Base-by-base conservation (phyloP, 2,113 vertebrate species). In the Mixornis gularis region DNA sequence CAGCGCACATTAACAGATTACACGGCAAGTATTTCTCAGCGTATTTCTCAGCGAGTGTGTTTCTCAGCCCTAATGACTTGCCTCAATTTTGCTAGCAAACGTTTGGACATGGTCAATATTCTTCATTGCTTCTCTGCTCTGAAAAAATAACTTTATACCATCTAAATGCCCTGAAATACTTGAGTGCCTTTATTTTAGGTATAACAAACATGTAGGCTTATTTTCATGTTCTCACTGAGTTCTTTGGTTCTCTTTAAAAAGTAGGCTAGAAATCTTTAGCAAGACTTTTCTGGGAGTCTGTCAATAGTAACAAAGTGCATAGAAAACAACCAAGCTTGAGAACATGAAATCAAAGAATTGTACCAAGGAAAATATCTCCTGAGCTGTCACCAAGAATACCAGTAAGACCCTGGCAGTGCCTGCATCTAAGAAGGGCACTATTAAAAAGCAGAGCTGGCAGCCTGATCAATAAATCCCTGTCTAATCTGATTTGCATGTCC, bases 341-440 rank as follows among this genome's bases (percentile, higher is more conserved):
- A 79, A 68, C 0, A 6, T 13, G 58, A 72, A 85, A 72, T 71
- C 0, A 0, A 79, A 71, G 48, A 79, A 41, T 46, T 1, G 0
- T 27, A 52, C 13, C 13, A 55, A 58, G 46, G n/a, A 60, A 84
- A 86, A 40, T 44, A 5, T 65, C 34, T 65, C 49, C 52, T 80
- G 9, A 72, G 44, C 20, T 72, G 44, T n/a, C 44, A 59, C n/a
- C 22, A 36, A 38, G 41, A 83, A 76, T 52, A 17, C 41, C 27
- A 52, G 34, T 12, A 17, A 81, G 49, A 40, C 5, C 22, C 18
- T 72, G 46, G 34, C 17, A 76, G 49, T 52, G 30, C 21, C 72
- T 58, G 46, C 9, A 12, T 41, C 49, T 44, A 60, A 52, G 69
- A 70, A 66, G 13, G 40, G 27, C 5, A 30, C 30, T 44, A 43